Conservation (phyloP, 2,113 vertebrate genomes). For the human region DNA sequence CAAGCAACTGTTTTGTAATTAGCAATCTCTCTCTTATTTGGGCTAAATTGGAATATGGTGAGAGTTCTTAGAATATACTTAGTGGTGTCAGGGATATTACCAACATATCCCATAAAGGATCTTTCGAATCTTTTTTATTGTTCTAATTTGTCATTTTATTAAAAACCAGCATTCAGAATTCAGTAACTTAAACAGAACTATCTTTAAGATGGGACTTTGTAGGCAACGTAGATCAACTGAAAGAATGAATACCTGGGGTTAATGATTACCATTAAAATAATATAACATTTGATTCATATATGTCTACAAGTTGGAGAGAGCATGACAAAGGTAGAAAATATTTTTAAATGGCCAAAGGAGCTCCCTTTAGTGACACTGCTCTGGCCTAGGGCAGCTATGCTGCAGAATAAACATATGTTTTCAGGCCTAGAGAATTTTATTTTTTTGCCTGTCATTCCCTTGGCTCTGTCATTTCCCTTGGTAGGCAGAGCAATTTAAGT, state of each 20-base stretch:
- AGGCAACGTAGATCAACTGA: background rate
- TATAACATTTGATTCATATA: background rate
- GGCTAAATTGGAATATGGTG: background rate
- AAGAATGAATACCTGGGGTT: background rate
- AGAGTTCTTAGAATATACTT: background rate
- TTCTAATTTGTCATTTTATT: background rate
- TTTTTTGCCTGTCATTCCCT: background rate
- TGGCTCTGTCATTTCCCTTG: background rate
- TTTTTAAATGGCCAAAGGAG: background rate
- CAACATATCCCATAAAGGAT: background rate
- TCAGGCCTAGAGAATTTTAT: background rate
- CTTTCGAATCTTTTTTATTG: background rate
- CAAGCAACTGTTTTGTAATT: background rate
- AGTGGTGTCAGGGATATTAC: background rate
- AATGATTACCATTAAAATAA: background rate
- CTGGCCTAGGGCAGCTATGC: too few species aligned
- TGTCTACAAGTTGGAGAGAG: background rate
- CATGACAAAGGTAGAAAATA: background rate
- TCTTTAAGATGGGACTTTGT: background rate
- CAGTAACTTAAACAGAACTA: background rate
- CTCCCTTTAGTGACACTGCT: background rate
- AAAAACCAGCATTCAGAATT: conserved; percentile 9
- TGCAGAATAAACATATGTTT: background rate
- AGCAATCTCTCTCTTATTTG: conserved; percentile 1
- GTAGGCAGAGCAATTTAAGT: background rate